Percentiles rank a stretch among this genome's conserved stretches.
These are phyloP conservation scores for Lucilia sericata DNA, from an alignment of 1,140 invertebrate genomes.

Conservation along the genomic window DNA sequence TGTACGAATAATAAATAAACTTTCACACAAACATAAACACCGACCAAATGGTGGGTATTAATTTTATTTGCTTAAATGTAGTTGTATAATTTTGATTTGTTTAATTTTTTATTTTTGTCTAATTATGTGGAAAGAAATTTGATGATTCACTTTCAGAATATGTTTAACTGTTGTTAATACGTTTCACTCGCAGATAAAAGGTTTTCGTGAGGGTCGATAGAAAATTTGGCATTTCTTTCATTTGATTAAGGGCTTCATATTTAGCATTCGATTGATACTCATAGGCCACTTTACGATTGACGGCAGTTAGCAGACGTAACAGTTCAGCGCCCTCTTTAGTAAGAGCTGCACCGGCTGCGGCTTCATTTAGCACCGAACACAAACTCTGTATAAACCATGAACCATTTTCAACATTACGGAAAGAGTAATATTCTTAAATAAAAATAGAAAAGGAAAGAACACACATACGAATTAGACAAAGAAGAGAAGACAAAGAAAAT, in stretches of 20 bases:
- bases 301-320: conserved; percentile 75
- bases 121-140: background rate
- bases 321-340: conserved; percentile 70
- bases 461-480: background rate
- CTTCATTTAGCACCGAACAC: conserved; percentile 71
- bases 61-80: too few relatives aligned
- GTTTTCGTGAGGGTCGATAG: conserved; percentile 78
- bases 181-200: conserved; percentile 64
- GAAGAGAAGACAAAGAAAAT: background rate
- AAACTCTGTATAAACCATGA: conserved; percentile 85
- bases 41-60: too few relatives aligned
- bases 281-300: conserved; percentile 74
- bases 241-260: conserved; percentile 72
- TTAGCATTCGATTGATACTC: conserved; percentile 75
- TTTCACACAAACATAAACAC: too few relatives aligned
- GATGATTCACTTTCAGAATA: background rate
- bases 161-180: background rate
- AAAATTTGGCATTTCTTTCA: conserved; percentile 81
- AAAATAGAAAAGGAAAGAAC: background rate
- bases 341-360: conserved; percentile 56
- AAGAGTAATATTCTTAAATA: conserved; percentile 74
- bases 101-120: background rate
- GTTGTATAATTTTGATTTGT: background rate
- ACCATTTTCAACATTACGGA: conserved; percentile 76
- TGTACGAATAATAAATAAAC: too few relatives aligned